Evolutionary conservation across 1,140 invertebrate genomes (phyloP).

Genomic region (Radopholus similis): DNA sequence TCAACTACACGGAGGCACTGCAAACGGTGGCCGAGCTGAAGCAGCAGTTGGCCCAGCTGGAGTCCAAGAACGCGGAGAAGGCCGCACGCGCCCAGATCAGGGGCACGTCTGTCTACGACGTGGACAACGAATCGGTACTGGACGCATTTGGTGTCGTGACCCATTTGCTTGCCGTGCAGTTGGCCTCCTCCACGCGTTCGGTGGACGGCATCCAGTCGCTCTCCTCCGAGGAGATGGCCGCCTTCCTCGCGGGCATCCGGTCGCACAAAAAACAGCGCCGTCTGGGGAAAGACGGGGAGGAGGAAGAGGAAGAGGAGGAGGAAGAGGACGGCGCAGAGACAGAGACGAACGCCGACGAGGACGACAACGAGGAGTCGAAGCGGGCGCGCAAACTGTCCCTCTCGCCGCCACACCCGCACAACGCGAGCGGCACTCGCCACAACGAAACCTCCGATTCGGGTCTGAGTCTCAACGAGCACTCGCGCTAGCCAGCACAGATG

Average conservation of each 20-base stretch:
- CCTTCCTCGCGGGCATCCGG: slow-evolving; percentile 53
- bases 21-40: slow-evolving; percentile 88
- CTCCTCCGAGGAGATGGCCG: slow-evolving; percentile 55
- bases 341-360: not conserved
- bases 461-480: slow-evolving; percentile 13
- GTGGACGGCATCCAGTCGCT: slow-evolving; percentile 44
- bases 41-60: slow-evolving; percentile 86
- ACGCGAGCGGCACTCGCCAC: not conserved
- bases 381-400: no score
- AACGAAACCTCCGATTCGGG: slow-evolving; percentile 19
- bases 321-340: slow-evolving; percentile 2
- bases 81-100: slow-evolving; percentile 48
- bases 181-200: slow-evolving; percentile 39
- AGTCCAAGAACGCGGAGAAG: slow-evolving; percentile 68
- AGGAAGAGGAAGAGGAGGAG: slow-evolving; percentile 11
- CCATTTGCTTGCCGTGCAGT: slow-evolving; percentile 28
- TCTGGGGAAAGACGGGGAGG: not conserved
- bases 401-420: no score
- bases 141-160: slow-evolving; percentile 2
- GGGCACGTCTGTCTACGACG: slow-evolving; percentile 46
- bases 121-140: slow-evolving; percentile 59
- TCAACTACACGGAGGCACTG: slow-evolving; percentile 86
- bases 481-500: not conserved
- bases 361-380: not conserved
- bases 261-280: not conserved